Conservation (phyloP, 1,140 invertebrate species). For the Zaprionus lachaisei region DNA sequence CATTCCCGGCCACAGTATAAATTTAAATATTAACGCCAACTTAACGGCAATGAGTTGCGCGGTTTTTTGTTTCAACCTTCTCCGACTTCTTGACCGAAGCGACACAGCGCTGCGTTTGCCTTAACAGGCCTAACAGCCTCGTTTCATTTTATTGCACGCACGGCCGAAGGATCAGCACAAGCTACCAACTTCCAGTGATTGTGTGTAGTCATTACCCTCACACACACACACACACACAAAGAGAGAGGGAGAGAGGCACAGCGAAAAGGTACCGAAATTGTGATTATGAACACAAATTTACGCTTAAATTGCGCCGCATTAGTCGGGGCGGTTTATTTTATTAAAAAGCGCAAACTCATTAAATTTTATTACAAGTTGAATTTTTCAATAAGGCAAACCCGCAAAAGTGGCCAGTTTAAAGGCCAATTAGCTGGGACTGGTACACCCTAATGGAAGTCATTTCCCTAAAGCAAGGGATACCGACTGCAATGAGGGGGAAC, state of each 20-base stretch:
- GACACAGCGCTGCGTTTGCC: conserved; percentile 62
- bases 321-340: conserved; percentile 54
- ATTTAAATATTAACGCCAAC: conserved; percentile 81
- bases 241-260: background rate
- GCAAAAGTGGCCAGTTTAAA: conserved; percentile 26
- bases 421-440: conserved; percentile 31
- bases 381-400: conserved; percentile 74
- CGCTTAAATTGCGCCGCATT: conserved; percentile 72
- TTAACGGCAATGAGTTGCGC: conserved; percentile 63
- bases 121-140: conserved; percentile 79
- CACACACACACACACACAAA: conserved; percentile 17
- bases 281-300: conserved; percentile 83
- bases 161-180: conserved; percentile 15
- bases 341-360: conserved; percentile 80
- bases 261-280: conserved; percentile 71
- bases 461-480: background rate
- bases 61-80: conserved; percentile 70
- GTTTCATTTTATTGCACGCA: conserved; percentile 81
- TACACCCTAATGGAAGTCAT: background rate
- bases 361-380: conserved; percentile 82
- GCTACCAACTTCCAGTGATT: conserved; percentile 13
- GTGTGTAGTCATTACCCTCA: conserved; percentile 69
- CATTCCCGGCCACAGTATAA: conserved; percentile 66
- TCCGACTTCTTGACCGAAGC: conserved; percentile 72
- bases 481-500: no score